Percentiles rank a stretch among this genome's conserved stretches.
Conservation (phyloP, 2,113 vertebrate genomes). For the Nycticorax nycticorax region DNA sequence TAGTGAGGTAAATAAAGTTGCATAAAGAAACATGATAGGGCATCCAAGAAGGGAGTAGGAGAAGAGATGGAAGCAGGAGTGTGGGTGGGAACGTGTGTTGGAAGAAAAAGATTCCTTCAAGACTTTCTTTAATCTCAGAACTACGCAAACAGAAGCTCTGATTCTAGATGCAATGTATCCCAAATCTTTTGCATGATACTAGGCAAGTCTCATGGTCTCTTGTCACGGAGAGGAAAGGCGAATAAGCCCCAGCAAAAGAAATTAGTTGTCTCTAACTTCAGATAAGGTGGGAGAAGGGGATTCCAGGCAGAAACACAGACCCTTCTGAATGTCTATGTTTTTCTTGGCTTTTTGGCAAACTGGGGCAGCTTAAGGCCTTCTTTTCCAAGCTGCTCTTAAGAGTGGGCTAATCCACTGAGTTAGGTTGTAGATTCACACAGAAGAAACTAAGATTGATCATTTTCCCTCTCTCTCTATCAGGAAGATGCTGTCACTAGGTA, state of each 20-base stretch:
- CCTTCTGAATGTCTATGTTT: not conserved
- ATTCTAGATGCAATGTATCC: not conserved
- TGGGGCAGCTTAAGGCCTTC: not conserved
- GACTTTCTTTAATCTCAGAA: not conserved
- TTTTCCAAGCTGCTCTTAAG: not conserved
- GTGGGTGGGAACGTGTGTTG: not conserved
- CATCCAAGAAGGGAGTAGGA: not conserved
- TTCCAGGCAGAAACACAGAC: not conserved
- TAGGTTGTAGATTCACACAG: not conserved
- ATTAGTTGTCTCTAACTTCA: not conserved
- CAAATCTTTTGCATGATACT: not conserved
- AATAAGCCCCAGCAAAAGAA: not conserved
- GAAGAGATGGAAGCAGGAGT: not conserved
- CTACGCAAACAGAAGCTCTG: not conserved
- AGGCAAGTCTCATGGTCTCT: not conserved
- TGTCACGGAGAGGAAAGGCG: not conserved
- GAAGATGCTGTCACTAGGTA: constrained; percentile 41
- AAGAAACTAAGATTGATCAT: not conserved
- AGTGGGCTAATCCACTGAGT: not conserved
- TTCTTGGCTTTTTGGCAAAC: not conserved
- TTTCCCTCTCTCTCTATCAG: constrained; percentile 57
- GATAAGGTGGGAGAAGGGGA: not conserved
- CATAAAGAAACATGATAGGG: not conserved
- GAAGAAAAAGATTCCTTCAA: not conserved
- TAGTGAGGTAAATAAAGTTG: not conserved